Conservation (phyloP, 2,888 invertebrate species). For the Coelinius sp. region DNA sequence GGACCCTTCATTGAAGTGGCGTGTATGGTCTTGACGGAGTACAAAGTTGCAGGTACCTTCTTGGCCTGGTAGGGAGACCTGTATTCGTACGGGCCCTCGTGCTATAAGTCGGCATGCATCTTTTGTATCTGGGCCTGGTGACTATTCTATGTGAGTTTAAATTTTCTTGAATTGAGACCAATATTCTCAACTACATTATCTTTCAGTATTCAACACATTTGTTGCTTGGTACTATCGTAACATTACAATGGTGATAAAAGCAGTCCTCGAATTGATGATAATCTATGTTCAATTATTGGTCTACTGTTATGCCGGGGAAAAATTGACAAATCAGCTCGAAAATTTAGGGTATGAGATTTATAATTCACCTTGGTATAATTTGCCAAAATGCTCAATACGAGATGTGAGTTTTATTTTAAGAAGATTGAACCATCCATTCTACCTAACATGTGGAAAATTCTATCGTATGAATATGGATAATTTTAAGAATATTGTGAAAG, state of each 20-base stretch:
- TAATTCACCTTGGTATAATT: constrained; percentile 35
- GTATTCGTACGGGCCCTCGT: too few species aligned
- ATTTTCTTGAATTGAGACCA: too few species aligned
- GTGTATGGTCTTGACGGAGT: too few species aligned
- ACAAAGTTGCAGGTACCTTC: too few species aligned
- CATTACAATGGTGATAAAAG: not conserved
- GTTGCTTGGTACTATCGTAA: not conserved
- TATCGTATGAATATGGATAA: constrained; percentile 29
- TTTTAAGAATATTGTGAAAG: constrained; percentile 33
- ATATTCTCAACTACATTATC: constrained; percentile 48
- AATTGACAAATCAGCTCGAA: constrained; percentile 29
- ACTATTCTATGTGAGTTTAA: not conserved
- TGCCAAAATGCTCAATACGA: not conserved
- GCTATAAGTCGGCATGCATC: too few species aligned
- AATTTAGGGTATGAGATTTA: constrained; percentile 33
- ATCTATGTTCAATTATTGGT: constrained; percentile 35
- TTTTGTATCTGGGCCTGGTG: not conserved
- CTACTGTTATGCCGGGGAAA: constrained; percentile 40
- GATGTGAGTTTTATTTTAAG: constrained; percentile 30
- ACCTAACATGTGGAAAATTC: constrained; percentile 35
- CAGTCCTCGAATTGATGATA: not conserved
- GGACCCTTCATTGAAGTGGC: too few species aligned
- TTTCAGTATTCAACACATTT: not conserved
- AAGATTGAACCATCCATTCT: constrained; percentile 23
- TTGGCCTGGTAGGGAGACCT: too few species aligned